Base-by-base conservation (phyloP, 2,113 vertebrate genomes). In the Rostratula benghalensis region DNA sequence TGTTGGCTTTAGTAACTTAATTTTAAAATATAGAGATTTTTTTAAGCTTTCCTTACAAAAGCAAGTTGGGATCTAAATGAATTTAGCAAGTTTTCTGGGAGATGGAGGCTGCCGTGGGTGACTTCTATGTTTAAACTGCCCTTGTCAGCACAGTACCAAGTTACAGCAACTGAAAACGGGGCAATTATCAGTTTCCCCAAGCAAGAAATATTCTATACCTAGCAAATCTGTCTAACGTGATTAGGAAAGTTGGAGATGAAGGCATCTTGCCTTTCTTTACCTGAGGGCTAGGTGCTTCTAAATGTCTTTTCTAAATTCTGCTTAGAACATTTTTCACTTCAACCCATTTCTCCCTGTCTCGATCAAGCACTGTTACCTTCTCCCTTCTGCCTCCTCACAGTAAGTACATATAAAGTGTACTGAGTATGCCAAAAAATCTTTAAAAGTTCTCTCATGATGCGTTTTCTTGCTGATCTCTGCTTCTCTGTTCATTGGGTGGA, bases 1-100 rank as follows among this genome's bases (percentile, higher is more conserved):
- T 87, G 54, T 89, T 96, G 87, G 71, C 79, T 89, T 95, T 95
- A 81, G 73, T 61, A 96, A 97, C 93, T 94, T 91, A 76, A 74
- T 97, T 97, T 94, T 93, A 89, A 96, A 95, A 94, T 48, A 92
- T 1, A 65, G 86, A 71, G 31, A 2, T 43, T 74, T 85, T 87
- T 82, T 91, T 25, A 90, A 87, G 48, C 53, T 93, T 97, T 96
- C 28, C 87, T 87, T 82, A 90, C 54, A 87, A 86, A 79, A 95
- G 54, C 80, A 93, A 91, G 81, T 10, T 39, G 11, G 35, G 28
- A 3, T 57, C 77, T 93, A 92, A 75, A 57, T 69, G 27, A 85
- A 54, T 96, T 96, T 95, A 37, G 57, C 57, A 76, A 43, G n/a
- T 85, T 91, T 82, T 89, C 37, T 87, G 35, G 82, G 83, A 93